These are phyloP conservation scores for Cyprinodon brontotheroides DNA, from an alignment of 2,113 vertebrate genomes.

Conservation along the genomic window DNA sequence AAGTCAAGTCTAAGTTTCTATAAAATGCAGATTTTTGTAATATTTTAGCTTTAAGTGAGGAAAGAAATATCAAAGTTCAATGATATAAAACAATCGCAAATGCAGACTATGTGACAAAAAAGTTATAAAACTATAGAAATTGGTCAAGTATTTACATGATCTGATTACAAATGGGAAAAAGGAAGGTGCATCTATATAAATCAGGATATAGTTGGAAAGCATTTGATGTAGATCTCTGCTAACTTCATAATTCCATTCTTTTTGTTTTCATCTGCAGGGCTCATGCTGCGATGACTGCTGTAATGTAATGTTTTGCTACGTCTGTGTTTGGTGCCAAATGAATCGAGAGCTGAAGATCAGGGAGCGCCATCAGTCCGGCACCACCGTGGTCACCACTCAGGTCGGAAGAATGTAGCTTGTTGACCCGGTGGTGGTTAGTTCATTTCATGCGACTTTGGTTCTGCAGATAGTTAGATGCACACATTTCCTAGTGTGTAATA, in stretches of 20 bases:
- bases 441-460: neutral
- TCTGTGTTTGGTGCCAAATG: constrained; percentile 82
- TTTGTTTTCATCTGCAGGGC: constrained; percentile 61
- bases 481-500: neutral
- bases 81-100: too few relatives aligned
- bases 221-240: neutral
- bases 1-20: too few relatives aligned
- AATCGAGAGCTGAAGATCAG: constrained; percentile 75
- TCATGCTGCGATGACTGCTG: constrained; percentile 75
- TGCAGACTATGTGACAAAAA: too few relatives aligned
- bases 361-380: rapidly evolving
- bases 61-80: too few relatives aligned
- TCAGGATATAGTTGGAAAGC: neutral
- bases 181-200: neutral
- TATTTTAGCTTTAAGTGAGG: too few relatives aligned
- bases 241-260: neutral
- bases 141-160: neutral
- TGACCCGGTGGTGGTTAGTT: neutral
- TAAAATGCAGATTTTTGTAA: too few relatives aligned
- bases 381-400: constrained; percentile 64
- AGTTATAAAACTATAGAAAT: neutral
- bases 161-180: neutral
- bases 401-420: neutral
- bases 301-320: constrained; percentile 59
- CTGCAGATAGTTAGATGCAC: neutral